These are phyloP conservation scores for Eucriotettix oculatus DNA, from an alignment of 2,888 invertebrate genomes.

Conservation along the genomic window DNA sequence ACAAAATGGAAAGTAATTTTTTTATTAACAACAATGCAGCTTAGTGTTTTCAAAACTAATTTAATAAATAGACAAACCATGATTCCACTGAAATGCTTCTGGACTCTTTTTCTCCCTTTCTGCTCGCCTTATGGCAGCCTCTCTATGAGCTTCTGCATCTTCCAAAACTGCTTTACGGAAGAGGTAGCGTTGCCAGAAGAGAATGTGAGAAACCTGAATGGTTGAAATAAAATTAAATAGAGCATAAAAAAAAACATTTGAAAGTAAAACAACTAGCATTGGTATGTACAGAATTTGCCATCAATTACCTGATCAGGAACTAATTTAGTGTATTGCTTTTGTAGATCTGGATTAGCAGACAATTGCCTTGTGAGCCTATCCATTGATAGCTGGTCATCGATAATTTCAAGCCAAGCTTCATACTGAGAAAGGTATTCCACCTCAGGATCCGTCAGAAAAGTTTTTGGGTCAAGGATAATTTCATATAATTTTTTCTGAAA, in stretches of 20 bases:
- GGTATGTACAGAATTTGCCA: not conserved
- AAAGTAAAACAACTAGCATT: not conserved
- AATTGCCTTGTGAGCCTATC: constrained; percentile 43
- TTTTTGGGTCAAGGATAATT: constrained; percentile 52
- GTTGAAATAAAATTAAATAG: not conserved
- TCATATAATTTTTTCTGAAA: constrained; percentile 50
- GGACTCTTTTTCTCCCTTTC: constrained; percentile 30
- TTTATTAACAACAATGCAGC: not conserved
- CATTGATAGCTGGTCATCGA: constrained; percentile 33
- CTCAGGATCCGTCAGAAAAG: constrained; percentile 52
- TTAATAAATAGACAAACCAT: constrained; percentile 22
- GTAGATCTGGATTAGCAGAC: constrained; percentile 38
- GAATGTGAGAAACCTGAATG: constrained; percentile 43
- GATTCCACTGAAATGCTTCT: constrained; percentile 29
- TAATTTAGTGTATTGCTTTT: constrained; percentile 43
- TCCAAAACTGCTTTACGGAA: constrained; percentile 66
- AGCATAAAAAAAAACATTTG: not conserved
- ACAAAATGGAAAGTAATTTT: no score
- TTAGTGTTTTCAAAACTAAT: not conserved
- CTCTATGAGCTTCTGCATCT: constrained; percentile 51
- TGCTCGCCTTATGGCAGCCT: constrained; percentile 35
- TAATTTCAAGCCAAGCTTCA: constrained; percentile 39
- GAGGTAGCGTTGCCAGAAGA: constrained; percentile 71
- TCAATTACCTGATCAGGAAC: constrained; percentile 39
- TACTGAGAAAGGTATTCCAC: constrained; percentile 33